Evolutionary conservation across 2,797 vertebrate species (phyloP).

Genomic region (Bradypus variegatus): DNA sequence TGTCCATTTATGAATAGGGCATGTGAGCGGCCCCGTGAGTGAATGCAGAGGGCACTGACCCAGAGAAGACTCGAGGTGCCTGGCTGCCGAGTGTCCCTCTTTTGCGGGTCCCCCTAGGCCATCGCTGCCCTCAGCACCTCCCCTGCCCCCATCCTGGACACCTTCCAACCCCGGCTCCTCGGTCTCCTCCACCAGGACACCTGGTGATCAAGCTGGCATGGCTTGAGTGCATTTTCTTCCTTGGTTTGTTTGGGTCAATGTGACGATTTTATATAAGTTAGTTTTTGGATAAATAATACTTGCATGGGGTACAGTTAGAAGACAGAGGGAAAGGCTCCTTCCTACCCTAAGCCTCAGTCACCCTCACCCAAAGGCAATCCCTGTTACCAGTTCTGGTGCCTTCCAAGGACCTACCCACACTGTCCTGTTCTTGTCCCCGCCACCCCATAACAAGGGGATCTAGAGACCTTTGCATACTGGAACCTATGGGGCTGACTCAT

Average conservation of each 20-base stretch:
- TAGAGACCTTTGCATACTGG: neutral
- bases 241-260: neutral
- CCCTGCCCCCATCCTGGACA: neutral
- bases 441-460: neutral
- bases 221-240: neutral
- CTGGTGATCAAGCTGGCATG: fast-evolving
- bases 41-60: neutral
- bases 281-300: neutral
- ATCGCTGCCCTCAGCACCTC: too few species aligned
- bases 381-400: neutral
- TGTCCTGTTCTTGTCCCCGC: neutral
- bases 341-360: neutral
- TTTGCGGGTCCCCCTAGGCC: neutral
- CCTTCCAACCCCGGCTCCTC: neutral
- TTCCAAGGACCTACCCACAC: neutral
- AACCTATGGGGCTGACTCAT: neutral
- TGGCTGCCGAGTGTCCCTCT: neutral
- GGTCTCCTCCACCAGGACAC: neutral
- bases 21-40: neutral
- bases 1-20: neutral
- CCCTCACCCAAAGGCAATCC: neutral
- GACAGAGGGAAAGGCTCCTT: neutral
- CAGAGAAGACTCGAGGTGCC: too few species aligned
- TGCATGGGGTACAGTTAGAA: neutral
- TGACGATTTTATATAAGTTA: neutral